Conservation (phyloP, 1,140 invertebrate species). For the Choristoneura fumiferana region DNA sequence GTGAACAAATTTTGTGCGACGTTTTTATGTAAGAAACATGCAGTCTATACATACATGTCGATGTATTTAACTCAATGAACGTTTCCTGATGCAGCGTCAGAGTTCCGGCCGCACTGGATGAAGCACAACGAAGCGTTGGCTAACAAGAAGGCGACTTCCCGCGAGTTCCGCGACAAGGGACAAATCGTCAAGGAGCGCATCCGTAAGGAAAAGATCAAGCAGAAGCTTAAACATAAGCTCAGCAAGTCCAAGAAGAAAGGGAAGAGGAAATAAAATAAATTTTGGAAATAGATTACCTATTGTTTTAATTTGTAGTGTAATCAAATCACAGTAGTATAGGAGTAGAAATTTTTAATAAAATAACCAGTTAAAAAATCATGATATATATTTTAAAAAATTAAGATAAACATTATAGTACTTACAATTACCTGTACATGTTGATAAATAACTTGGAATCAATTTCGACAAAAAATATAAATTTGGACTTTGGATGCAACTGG, state of each 20-base stretch:
- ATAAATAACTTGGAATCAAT: slow-evolving; percentile 65
- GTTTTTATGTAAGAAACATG: too few species aligned
- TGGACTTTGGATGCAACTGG: slow-evolving; percentile 48
- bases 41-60: too few species aligned
- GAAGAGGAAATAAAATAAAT: slow-evolving; percentile 26
- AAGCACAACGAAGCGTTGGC: slow-evolving; percentile 72
- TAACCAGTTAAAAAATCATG: slow-evolving; percentile 55
- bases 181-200: slow-evolving; percentile 75
- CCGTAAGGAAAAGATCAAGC: slow-evolving; percentile 71
- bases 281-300: too few species aligned
- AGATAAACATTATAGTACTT: slow-evolving; percentile 69
- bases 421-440: slow-evolving; percentile 69
- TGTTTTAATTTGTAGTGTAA: too few species aligned
- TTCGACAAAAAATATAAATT: slow-evolving; percentile 51
- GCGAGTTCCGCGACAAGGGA: slow-evolving; percentile 69
- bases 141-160: slow-evolving; percentile 59
- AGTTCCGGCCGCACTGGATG: slow-evolving; percentile 75
- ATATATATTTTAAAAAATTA: slow-evolving; percentile 73
- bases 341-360: slow-evolving; percentile 24
- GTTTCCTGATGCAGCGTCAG: slow-evolving; percentile 62
- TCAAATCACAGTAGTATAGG: too few species aligned
- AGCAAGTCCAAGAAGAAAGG: slow-evolving; percentile 35
- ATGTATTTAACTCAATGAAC: not conserved
- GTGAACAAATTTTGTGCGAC: too few species aligned
- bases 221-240: slow-evolving; percentile 50